Evolutionary conservation across 2,888 invertebrate genomes (phyloP).

Genomic region (Drosophila mercatorum): DNA sequence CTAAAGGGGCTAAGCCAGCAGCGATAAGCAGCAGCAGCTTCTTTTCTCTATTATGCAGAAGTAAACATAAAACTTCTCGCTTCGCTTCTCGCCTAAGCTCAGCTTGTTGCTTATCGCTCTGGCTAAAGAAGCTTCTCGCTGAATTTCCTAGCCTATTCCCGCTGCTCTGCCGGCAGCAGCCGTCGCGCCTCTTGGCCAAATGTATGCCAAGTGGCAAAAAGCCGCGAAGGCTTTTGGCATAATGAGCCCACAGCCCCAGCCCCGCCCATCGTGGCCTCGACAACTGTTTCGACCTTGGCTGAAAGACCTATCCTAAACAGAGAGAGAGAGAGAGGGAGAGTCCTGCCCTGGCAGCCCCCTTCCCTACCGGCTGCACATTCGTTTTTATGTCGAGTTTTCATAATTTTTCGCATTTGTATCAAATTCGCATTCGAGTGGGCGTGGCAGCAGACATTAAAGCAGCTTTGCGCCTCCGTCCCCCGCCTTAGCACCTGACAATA

Average conservation of each 20-base stretch:
- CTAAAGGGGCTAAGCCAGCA: too few relatives aligned
- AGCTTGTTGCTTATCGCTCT: background rate
- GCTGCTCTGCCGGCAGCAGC: background rate
- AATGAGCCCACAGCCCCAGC: conserved; percentile 52
- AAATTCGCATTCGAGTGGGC: conserved; percentile 46
- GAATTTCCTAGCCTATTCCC: background rate
- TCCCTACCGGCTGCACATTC: conserved; percentile 36
- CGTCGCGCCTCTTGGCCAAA: conserved; percentile 23
- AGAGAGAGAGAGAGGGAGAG: too few relatives aligned
- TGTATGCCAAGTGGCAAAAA: conserved; percentile 73
- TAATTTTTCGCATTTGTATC: conserved; percentile 66
- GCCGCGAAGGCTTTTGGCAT: conserved; percentile 65
- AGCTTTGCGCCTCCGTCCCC: conserved; percentile 39
- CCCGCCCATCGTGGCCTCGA: conserved; percentile 31
- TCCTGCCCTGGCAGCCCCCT: background rate
- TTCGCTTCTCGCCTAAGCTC: background rate
- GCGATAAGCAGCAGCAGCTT: background rate
- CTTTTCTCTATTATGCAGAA: background rate
- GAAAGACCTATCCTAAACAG: conserved; percentile 20
- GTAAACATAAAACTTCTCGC: background rate
- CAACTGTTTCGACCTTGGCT: conserved; percentile 71
- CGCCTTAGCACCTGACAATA: conserved; percentile 47
- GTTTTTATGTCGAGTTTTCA: conserved; percentile 60
- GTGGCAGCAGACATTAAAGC: conserved; percentile 52
- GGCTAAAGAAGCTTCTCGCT: background rate